Base-by-base conservation (phyloP, 2,113 vertebrate genomes). In the Mixornis gularis region DNA sequence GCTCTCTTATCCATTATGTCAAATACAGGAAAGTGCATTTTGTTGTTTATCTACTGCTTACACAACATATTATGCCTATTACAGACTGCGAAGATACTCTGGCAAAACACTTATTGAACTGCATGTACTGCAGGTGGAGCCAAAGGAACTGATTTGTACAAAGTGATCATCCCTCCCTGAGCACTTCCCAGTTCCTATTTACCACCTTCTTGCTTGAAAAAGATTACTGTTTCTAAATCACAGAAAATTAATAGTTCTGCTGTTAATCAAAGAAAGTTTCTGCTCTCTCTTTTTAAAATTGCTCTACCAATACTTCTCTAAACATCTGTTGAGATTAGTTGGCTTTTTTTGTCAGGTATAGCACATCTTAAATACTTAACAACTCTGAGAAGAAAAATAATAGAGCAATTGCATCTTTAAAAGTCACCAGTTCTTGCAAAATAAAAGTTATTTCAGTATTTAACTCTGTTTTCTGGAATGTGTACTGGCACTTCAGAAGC, bases 121-220 rank as follows among this genome's bases (percentile, higher is more conserved):
- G 41, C 62, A 81, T 81, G 79, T 93, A 91, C 96, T 95, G 94
- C 73, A 96, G 95, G 89, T 93, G 92, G 94, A 95, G 94, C 94
- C 91, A 95, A 93, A 96, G 93, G 81, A 94, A 82, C 66, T 93
- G 55, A 77, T 92, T 93, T 95, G 71, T 66, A 52, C 55, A n/a
- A 63, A 90, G 62, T 9, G 17, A 79, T 44, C 34, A 0, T 53
- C 59, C 20, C 27, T 89, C 48, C 44, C 12, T 3, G 3, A 85
- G 52, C 53, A 76, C 9, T 55, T 44, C 11, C 3, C 80, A 26
- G 32, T 53, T 82, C 51, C 7, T 63, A 48, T 65, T 82, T 70
- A 69, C 16, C 34, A 58, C 19, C 30, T 82, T 59, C 43, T 81
- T 51, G 8, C 63, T 44, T 44, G 63, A 66, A 87, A 81, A 85